A percentile compares a stretch with the other conserved stretches of the same genome.
Conservation (phyloP, 2,888 invertebrate genomes). For the Aleiodes alternator region DNA sequence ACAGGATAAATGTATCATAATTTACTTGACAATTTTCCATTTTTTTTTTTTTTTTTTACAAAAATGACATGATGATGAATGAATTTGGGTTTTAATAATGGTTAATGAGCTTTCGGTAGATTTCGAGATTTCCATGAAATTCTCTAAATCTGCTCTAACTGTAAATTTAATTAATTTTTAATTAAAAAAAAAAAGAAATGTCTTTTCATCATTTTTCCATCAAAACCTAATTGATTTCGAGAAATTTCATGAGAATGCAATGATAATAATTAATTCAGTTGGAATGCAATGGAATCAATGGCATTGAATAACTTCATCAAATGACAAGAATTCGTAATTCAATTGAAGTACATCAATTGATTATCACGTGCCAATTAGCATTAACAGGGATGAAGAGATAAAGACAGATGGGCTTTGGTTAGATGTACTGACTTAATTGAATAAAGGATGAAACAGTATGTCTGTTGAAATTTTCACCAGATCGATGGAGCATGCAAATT, state of each 20-base stretch:
- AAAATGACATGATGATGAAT: no score
- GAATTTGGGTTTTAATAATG: no score
- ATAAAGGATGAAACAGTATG: constrained; percentile 40
- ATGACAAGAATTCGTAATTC: not conserved
- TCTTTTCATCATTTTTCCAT: no score
- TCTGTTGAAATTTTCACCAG: constrained; percentile 25
- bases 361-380: constrained; percentile 46
- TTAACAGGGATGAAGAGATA: constrained; percentile 27
- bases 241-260: no score
- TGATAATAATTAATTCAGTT: no score
- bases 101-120: no score
- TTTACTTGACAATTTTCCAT: constrained; percentile 16
- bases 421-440: constrained; percentile 42
- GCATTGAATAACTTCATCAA: no score
- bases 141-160: no score
- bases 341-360: constrained; percentile 29
- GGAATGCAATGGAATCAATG: no score
- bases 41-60: constrained; percentile 25
- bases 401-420: constrained; percentile 35
- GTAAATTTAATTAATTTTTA: no score
- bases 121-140: not conserved
- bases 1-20: constrained; percentile 20
- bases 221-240: no score
- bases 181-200: no score
- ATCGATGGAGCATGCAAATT: constrained; percentile 50